Evolutionary conservation across 2,888 invertebrate genomes (phyloP).

Genomic region (Oxytorus armatus): DNA sequence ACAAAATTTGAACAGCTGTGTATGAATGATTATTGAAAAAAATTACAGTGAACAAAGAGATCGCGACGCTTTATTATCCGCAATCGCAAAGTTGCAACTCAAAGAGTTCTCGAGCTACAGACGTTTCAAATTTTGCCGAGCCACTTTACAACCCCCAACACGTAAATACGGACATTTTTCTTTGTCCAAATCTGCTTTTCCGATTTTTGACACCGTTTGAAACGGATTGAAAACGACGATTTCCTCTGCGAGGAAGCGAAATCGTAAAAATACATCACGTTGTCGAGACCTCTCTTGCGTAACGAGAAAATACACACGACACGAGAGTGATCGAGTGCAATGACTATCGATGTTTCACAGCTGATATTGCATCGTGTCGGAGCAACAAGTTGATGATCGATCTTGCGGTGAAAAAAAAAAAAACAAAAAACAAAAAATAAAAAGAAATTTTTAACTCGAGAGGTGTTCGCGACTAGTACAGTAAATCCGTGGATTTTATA

Average conservation of each 20-base stretch:
- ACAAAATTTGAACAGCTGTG: too few relatives aligned
- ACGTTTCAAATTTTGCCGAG: too few relatives aligned
- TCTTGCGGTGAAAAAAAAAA: too few relatives aligned
- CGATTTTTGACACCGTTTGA: too few relatives aligned
- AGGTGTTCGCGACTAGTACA: conserved; percentile 23
- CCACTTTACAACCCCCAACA: too few relatives aligned
- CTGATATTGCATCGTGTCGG: conserved; percentile 16
- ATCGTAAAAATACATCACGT: background rate
- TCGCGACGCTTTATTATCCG: too few relatives aligned
- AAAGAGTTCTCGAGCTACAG: too few relatives aligned
- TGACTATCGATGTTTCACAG: conserved; percentile 47
- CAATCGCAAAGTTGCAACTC: too few relatives aligned
- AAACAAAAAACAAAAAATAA: conserved; percentile 2
- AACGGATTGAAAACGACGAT: background rate
- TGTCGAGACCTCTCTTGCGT: conserved; percentile 5
- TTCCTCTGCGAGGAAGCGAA: background rate
- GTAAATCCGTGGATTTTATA: conserved; percentile 17
- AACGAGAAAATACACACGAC: background rate
- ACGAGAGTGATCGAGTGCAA: conserved; percentile 45
- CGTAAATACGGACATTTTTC: background rate
- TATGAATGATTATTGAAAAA: too few relatives aligned
- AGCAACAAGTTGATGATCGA: conserved; percentile 54
- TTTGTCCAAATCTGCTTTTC: too few relatives aligned
- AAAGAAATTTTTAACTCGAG: conserved; percentile 38
- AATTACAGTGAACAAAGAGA: too few relatives aligned